Conservation (phyloP, 2,797 vertebrate genomes). For the Clarias laeviceps region DNA sequence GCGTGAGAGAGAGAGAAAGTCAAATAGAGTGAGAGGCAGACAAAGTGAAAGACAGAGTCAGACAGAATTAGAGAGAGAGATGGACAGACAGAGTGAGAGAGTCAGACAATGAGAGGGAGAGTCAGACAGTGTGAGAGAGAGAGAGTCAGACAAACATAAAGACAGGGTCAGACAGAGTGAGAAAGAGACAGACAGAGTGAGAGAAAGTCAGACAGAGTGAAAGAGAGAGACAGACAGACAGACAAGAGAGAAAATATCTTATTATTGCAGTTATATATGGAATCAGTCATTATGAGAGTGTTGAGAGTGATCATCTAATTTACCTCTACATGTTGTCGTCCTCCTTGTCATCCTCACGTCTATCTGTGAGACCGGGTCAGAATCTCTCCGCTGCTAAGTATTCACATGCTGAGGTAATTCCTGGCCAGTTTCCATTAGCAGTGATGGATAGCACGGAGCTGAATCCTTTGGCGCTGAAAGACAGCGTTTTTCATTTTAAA, state of each 20-base stretch:
- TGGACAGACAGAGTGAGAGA: background rate
- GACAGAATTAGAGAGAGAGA: background rate
- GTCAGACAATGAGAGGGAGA: too few relatives aligned
- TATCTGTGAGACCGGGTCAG: background rate
- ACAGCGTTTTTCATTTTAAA: background rate
- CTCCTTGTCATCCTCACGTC: background rate
- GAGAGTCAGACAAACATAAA: background rate
- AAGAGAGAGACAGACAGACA: background rate
- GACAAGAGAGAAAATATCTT: background rate
- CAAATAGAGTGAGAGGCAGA: too few relatives aligned
- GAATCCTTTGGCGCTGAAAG: background rate
- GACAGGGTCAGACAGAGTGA: background rate
- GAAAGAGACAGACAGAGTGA: background rate
- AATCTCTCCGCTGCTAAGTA: background rate
- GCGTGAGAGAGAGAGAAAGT: too few relatives aligned
- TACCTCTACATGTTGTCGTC: background rate
- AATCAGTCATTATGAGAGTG: background rate
- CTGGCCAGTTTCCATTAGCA: background rate
- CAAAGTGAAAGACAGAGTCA: too few relatives aligned
- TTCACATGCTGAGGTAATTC: background rate
- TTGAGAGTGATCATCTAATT: background rate
- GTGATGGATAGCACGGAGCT: background rate
- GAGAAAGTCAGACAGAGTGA: background rate
- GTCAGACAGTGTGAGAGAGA: too few relatives aligned
- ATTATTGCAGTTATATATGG: background rate